Conservation (phyloP, 1,140 invertebrate genomes). For the Cotesia chilonis region DNA sequence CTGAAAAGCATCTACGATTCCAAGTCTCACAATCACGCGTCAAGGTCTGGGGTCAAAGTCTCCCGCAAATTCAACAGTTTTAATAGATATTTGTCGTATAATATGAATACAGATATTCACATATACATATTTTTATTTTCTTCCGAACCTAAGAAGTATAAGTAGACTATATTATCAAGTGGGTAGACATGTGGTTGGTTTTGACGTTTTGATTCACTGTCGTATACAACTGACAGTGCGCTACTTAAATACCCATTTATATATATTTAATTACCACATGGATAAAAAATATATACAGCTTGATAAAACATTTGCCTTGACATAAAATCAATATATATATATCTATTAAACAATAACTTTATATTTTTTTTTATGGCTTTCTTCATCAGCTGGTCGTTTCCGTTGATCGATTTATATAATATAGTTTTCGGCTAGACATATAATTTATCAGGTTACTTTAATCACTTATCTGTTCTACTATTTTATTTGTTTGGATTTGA, state of each 20-base stretch:
- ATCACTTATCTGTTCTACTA: neutral
- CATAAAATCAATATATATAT: too few species aligned
- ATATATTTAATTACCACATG: conserved; percentile 1
- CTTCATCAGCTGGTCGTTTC: too few species aligned
- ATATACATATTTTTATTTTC: conserved; percentile 1
- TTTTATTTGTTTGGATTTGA: neutral
- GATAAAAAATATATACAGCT: too few species aligned
- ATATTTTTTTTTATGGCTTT: too few species aligned
- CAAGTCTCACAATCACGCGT: neutral
- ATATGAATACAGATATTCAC: neutral
- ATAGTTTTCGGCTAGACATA: conserved; percentile 6
- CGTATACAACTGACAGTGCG: neutral
- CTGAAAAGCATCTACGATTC: conserved; percentile 8
- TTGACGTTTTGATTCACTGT: conserved; percentile 4
- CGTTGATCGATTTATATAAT: neutral
- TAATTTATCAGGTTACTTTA: neutral
- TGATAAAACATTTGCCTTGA: too few species aligned
- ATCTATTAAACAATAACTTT: too few species aligned
- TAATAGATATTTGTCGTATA: neutral
- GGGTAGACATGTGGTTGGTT: neutral
- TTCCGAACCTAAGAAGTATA: neutral
- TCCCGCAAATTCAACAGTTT: conserved; percentile 3
- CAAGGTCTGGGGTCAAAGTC: conserved; percentile 26
- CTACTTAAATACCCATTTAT: neutral
- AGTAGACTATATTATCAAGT: neutral